Evolutionary conservation across 2,113 vertebrate species (phyloP).

Genomic region (Solea solea): DNA sequence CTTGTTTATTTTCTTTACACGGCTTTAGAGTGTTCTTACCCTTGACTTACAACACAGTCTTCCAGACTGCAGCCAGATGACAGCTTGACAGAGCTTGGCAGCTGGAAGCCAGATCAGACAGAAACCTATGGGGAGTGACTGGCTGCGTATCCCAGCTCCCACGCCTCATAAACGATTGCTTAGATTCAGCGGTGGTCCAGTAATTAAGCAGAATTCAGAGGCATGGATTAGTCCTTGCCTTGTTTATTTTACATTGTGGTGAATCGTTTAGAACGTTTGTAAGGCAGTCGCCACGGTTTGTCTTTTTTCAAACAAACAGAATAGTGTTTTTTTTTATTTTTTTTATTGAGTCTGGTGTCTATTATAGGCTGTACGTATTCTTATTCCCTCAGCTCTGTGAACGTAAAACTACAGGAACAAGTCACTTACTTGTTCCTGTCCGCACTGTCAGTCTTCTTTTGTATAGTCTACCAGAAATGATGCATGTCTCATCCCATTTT

Average conservation of each 20-base stretch:
- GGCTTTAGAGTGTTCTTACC: background rate
- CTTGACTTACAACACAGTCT: conserved; percentile 8
- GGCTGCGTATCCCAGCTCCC: conserved; percentile 5
- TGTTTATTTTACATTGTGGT: too few species aligned
- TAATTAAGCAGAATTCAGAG: background rate
- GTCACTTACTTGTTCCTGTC: conserved; percentile 7
- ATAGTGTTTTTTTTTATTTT: too few species aligned
- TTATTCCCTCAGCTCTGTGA: background rate
- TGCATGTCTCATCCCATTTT: conserved; percentile 51
- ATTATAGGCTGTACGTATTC: background rate
- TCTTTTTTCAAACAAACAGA: too few species aligned
- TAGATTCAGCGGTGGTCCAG: background rate
- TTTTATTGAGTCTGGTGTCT: too few species aligned
- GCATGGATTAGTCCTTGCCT: background rate
- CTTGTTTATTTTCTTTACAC: conserved; percentile 15
- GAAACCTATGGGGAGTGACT: conserved; percentile 25
- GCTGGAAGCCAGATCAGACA: conserved; percentile 45
- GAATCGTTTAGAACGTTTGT: too few species aligned
- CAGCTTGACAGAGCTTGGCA: conserved; percentile 42
- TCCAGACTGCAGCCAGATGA: background rate
- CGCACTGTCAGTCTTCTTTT: conserved; percentile 21
- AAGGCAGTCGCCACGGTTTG: too few species aligned
- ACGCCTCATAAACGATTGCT: conserved; percentile 5
- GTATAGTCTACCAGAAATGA: conserved; percentile 10
- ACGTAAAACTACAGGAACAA: conserved; percentile 8